Evolutionary conservation across 2,797 vertebrate genomes (phyloP).

Genomic region (Parambassis ranga): DNA sequence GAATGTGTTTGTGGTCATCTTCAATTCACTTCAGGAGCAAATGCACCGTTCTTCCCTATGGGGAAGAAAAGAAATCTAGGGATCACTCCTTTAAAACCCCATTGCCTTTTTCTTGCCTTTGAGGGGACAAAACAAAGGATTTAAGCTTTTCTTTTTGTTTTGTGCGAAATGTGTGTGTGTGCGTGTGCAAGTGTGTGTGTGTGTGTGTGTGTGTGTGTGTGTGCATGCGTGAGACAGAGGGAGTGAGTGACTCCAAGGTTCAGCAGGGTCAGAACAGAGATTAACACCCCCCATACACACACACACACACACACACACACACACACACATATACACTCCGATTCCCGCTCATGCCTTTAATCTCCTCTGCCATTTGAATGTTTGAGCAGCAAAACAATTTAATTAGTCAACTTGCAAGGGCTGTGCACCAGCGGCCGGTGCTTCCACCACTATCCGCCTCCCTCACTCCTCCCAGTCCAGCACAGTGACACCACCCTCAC

Average conservation of each 20-base stretch:
- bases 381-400: conserved; percentile 95
- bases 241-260: conserved; percentile 48
- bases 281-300: conserved; percentile 45
- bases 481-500: conserved; percentile 64
- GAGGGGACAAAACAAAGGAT: conserved; percentile 73
- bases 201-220: conserved; percentile 24
- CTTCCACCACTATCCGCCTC: conserved; percentile 65
- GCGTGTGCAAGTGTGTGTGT: neutral
- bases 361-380: conserved; percentile 92
- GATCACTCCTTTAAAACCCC: conserved; percentile 71
- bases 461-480: conserved; percentile 40
- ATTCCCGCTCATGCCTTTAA: conserved; percentile 83
- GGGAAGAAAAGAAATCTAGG: conserved; percentile 57
- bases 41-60: conserved; percentile 47
- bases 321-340: conserved; percentile 11
- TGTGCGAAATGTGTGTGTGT: conserved; percentile 39
- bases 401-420: conserved; percentile 92
- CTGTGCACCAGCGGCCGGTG: conserved; percentile 58
- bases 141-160: conserved; percentile 55
- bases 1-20: conserved; percentile 72
- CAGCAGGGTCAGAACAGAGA: conserved; percentile 72
- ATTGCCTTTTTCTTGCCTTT: conserved; percentile 69
- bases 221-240: too few species aligned
- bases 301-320: neutral
- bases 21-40: conserved; percentile 64